Base-by-base conservation (phyloP, 2,888 invertebrate species). In the Automeris io region DNA sequence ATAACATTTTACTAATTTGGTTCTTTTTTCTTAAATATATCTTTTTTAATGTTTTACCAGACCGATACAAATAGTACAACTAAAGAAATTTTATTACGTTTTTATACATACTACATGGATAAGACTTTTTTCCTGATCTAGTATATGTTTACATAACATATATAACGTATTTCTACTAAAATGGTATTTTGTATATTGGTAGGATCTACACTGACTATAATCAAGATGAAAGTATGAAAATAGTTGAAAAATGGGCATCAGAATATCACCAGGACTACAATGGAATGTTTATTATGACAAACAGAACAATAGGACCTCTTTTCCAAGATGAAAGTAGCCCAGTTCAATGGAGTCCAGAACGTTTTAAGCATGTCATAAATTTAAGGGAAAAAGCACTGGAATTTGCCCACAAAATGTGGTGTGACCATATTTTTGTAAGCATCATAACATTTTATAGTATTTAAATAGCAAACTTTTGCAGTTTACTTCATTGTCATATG, bases 131-230 rank as follows among this genome's bases (percentile, higher is more conserved):
- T n/a, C n/a, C n/a, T n/a, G n/a, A n/a, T n/a, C n/a, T n/a, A n/a
- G n/a, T n/a, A n/a, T n/a, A n/a, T n/a, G n/a, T n/a, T n/a, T n/a
- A n/a, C n/a, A n/a, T n/a, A n/a, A n/a, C n/a, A n/a, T n/a, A n/a
- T n/a, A n/a, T n/a, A n/a, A n/a, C n/a, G n/a, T n/a, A n/a, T n/a
- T n/a, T n/a, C n/a, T n/a, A 12, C n/a, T 8, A 12, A 8, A 3
- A 23, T 9, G n/a, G 1, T 2, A 32, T 4, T 7, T 18, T 25
- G 12, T 22, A 18, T 35, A 19, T 32, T 32, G 9, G 11, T 37
- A 97, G 97, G 95, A 91, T 97, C 46, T 87, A 92, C 40, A 94
- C 93, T 70, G 97, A 98, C 68, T 94, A 94, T 57, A 97, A 96
- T 75, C 80, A 90, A 45, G 97, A 98, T 70, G 88, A 91, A 24